Conservation (phyloP, 92 coral and sea anemone species). For the Metridium senile region DNA sequence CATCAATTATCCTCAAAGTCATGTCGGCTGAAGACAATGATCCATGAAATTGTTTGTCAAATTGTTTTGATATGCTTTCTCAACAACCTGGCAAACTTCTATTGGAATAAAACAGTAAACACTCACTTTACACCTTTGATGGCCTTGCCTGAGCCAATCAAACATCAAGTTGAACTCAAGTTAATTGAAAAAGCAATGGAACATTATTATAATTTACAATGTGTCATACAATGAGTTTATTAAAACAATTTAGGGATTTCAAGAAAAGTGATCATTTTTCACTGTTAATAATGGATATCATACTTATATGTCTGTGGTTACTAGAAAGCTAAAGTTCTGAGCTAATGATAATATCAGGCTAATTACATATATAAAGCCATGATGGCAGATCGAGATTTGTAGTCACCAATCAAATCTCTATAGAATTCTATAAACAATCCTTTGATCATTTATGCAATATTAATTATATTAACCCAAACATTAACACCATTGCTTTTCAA, state of each 20-base stretch:
- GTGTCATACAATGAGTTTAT: not conserved
- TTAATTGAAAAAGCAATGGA: conserved; percentile 16
- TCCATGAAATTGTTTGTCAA: conserved; percentile 30
- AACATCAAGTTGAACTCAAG: not conserved
- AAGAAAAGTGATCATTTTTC: not conserved
- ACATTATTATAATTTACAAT: conserved; percentile 1
- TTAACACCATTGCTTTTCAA: conserved; percentile 12
- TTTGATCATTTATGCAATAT: conserved; percentile 8
- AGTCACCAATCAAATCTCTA: not conserved
- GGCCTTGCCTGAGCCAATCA: not conserved
- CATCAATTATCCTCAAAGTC: not conserved
- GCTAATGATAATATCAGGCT: conserved; percentile 12
- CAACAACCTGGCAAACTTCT: conserved; percentile 13
- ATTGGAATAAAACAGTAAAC: conserved; percentile 12
- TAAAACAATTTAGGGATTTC: not conserved
- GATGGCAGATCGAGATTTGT: conserved; percentile 29
- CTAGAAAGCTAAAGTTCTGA: not conserved
- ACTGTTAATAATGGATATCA: not conserved
- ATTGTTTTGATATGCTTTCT: conserved; percentile 10
- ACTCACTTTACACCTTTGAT: conserved; percentile 22
- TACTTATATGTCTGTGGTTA: not conserved
- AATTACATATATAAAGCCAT: conserved; percentile 30
- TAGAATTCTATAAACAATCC: conserved; percentile 4
- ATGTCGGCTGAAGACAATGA: not conserved
- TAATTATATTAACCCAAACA: not conserved